Base-by-base conservation (phyloP, 92 coral and sea anemone species). In the Porites lobata region DNA sequence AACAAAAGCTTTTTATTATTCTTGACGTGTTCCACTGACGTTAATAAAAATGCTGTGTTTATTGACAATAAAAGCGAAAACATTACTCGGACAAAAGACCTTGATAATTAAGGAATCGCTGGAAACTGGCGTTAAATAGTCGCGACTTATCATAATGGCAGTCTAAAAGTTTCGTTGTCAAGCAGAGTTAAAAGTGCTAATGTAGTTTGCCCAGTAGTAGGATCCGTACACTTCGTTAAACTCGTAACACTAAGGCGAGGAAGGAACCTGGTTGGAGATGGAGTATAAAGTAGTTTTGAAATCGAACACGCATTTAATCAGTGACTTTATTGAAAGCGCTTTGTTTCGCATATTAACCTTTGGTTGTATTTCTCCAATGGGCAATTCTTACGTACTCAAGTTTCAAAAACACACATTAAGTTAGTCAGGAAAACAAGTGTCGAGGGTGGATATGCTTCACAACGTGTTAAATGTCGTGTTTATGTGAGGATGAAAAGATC, bases 361-460 rank as follows among this genome's bases (percentile, higher is more conserved):
- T 38, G 47, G 47, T 38, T 82, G 69, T 70, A n/a, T 56, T 82
- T 47, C 50, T 69, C 78, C 65, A n/a, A 10, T 59, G 78, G 69
- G 77, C 86, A 70, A 47, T 82, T 70, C 52, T 50, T 71, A 53
- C 56, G 69, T 21, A 32, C 21, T 54, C 69, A 24, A 56, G 58
- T 82, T 70, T 69, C 12, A 82, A 57, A 82, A 82, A 82, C 58
- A 58, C 12, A 54, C 52, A 82, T 82, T 82, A 78, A 82, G 78
- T 58, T 38, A 69, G 77, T 71, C 71, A 69, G 71, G 54, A 85
- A 80, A 79, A 85, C 93, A 90, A 90, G 93, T 90, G 93, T 85
- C 93, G 56, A 72, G 86, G 90, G 90, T 85, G 78, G 93, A 90
- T 90, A 90, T 90, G 83, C 77, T 47, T 82, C 58, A 70, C 77